Evolutionary conservation across 2,797 vertebrate genomes (phyloP), one percentile per base, ranked within the genome.

Genomic region (Melanogrammus aeglefinus): DNA sequence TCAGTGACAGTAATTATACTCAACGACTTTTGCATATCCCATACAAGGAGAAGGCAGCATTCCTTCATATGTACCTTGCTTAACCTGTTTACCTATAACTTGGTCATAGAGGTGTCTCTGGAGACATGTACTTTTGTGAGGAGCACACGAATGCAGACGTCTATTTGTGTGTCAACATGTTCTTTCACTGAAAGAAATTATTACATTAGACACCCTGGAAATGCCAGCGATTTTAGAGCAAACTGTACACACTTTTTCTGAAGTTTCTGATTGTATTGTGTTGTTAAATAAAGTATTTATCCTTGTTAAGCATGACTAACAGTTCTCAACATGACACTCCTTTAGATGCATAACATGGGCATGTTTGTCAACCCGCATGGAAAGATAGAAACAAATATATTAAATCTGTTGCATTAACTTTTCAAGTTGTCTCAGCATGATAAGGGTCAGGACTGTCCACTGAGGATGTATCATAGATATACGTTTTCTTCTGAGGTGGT

Each of bases 91-190:
- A n/a, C 57, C n/a, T 63, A 63, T 63, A 51, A 18, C 47, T 51
- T 51, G 18, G 47, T 21, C 18, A 21, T 12, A 21, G 47, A 51
- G 47, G 44, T 47, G 44, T 39, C 41, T 44, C 41, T 44, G 41
- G 18, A 51, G 41, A 44, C 38, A 39, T 39, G 38, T 39, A 44
- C 41, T 14, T 16, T 14, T 44, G 3, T 44, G 41, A 13, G 13
- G 13, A 44, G 2, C 47, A 63, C 51, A 24, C 51, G 24, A 21
- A 6, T 4, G 7, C 21, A n/a, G 6, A n/a, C 21, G 24, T 63
- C 2, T 51, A 16, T 18, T 3, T 21, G 57, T 63, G 57, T 63
- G 84, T 78, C 75, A 72, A 12, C 63, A 69, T 92, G 90, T 91
- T 85, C 91, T 85, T 84, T 79, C 70, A 81, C 74, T 75, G 1